A percentile compares a stretch with the other conserved stretches of the same genome.
Evolutionary conservation across 2,888 invertebrate species (phyloP).

Genomic region (Cordilura impudica): DNA sequence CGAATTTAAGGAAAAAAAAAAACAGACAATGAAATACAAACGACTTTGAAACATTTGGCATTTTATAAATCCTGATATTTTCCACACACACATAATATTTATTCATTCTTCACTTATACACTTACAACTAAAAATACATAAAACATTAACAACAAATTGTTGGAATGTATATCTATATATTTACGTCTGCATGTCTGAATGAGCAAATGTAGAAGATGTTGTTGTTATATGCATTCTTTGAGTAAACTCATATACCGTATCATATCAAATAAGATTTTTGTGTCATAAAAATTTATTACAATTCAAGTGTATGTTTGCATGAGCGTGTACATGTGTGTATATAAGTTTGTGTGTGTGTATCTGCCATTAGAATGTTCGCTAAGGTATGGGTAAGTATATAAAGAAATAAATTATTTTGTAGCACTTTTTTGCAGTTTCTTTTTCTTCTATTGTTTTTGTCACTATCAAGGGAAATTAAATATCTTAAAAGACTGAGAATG

Average conservation of each 20-base stretch:
- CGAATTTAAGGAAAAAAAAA: not conserved
- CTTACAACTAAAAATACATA: not conserved
- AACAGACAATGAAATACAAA: not conserved
- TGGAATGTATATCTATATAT: not conserved
- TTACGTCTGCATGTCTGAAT: not conserved
- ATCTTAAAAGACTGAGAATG: constrained; percentile 24
- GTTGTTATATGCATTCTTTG: constrained; percentile 29
- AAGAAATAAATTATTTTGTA: not conserved
- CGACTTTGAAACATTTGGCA: not conserved
- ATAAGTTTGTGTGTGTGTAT: not conserved
- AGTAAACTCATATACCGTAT: constrained; percentile 31
- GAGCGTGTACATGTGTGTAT: not conserved
- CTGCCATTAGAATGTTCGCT: not conserved
- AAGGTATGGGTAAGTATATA: not conserved
- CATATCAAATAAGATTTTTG: constrained; percentile 2
- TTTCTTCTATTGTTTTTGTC: constrained; percentile 5
- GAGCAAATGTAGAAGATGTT: not conserved
- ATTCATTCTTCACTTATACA: not conserved
- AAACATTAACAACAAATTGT: not conserved
- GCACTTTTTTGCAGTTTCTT: not conserved
- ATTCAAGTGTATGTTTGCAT: not conserved
- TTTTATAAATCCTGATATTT: not conserved
- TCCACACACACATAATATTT: too few relatives aligned
- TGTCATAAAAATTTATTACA: constrained; percentile 50
- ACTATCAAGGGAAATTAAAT: constrained; percentile 43